These are phyloP conservation scores for Eupithecia vulgata DNA, from an alignment of 2,888 invertebrate genomes.

Conservation along the genomic window DNA sequence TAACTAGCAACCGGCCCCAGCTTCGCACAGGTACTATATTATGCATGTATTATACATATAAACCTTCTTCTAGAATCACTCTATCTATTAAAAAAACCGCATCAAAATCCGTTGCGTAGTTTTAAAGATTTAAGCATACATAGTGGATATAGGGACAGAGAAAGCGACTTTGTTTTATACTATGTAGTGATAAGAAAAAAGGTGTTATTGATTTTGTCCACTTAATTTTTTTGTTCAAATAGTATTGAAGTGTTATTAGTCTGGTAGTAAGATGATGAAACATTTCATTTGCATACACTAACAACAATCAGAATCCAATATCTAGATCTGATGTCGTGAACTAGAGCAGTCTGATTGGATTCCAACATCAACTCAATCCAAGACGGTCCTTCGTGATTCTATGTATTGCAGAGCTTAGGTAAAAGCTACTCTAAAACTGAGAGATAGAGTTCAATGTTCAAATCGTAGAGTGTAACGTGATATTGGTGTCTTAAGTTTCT, in stretches of 20 bases:
- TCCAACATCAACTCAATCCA: constrained; percentile 6
- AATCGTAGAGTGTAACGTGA: neutral
- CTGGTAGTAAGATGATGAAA: neutral
- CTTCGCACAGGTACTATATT: no score
- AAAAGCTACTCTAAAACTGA: neutral
- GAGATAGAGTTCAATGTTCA: neutral
- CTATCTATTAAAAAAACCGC: no score
- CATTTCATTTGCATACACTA: constrained; percentile 3
- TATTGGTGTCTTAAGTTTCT: neutral
- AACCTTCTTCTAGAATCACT: no score
- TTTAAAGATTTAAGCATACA: no score
- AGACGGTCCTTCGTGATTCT: neutral
- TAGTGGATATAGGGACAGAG: no score
- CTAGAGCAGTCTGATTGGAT: constrained; percentile 9
- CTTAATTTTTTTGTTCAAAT: no score
- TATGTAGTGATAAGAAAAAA: no score
- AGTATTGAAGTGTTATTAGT: neutral
- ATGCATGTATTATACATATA: no score
- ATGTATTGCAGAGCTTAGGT: neutral
- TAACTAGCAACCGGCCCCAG: no score
- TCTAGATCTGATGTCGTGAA: constrained; percentile 2
- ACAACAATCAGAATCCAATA: constrained; percentile 3
- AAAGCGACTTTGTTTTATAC: no score
- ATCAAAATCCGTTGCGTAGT: no score
- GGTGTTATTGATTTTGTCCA: no score